Base-by-base conservation (phyloP, 2,888 invertebrate genomes). In the Ptychoptera contaminata region DNA sequence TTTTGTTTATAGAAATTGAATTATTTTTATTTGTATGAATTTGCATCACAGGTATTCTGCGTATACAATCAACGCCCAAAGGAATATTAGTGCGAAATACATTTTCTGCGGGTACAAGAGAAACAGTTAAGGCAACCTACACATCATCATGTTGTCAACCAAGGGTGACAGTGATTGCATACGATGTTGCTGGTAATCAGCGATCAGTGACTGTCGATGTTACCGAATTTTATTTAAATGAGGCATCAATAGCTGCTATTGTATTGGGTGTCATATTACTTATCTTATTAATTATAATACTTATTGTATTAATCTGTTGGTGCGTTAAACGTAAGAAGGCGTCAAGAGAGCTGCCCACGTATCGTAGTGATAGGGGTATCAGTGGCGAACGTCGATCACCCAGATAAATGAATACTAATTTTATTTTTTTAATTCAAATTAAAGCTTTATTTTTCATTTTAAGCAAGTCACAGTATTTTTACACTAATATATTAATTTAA, bases 121-220 rank as follows among this genome's bases (percentile, higher is more conserved):
- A 77, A 30, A 71, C 76, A 31, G 71, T 84, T 1, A 67, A 67
- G 11, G 79, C 80, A 1, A 72, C 73, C 3, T 85, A 82, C 58
- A 69, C 77, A 14, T 74, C 80, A 0, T 78, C 77, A 0, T 87
- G 86, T 57, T 87, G 85, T 57, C 70, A 77, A 7, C 76, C 80
- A 0, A 69, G 75, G 42, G 70, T 83, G 0, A 67, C 78, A 34
- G 61, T 86, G 5, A 75, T 72, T 2, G 83, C 82, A 0, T 72
- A 73, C 9, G 84, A 86, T 58, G 63, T 79, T 0, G 67, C 68
- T 10, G 80, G 82, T 1, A 85, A 85, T 57, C 70, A 73, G 6
- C 70, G 72, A 47, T 72, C 72, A 45, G 69, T 73, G 40, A 69
- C 69, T 14, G 68, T 82, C 10, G 81, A 86, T 58, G 76, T 73